Evolutionary conservation across 1,140 invertebrate genomes (phyloP).

Genomic region (Cheumatopsyche charites): DNA sequence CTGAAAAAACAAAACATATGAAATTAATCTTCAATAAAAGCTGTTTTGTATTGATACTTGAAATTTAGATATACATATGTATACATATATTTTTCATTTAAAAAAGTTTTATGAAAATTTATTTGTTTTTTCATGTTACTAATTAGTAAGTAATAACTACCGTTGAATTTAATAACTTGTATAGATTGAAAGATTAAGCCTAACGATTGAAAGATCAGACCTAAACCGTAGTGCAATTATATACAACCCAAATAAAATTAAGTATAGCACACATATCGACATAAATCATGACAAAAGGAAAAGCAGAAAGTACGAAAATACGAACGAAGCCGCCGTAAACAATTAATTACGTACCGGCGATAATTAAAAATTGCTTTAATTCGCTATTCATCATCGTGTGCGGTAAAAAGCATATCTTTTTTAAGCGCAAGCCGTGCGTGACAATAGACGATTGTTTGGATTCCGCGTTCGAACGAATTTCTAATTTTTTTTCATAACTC

Average conservation of each 20-base stretch:
- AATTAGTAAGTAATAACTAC: neutral
- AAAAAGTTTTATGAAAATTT: neutral
- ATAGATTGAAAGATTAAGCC: neutral
- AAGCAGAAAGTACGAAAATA: conserved; percentile 6
- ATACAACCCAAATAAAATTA: too few species aligned
- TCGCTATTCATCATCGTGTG: conserved; percentile 3
- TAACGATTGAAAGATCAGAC: neutral
- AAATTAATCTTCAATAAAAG: neutral
- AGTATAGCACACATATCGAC: too few species aligned
- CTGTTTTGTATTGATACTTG: too few species aligned
- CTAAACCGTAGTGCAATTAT: neutral
- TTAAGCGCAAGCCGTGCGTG: conserved; percentile 4
- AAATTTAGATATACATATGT: too few species aligned
- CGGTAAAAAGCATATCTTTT: neutral
- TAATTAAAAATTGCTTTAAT: conserved; percentile 19
- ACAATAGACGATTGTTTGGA: conserved; percentile 1
- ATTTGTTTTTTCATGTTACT: neutral
- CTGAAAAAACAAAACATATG: conserved; percentile 50
- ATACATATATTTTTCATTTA: too few species aligned
- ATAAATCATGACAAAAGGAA: neutral
- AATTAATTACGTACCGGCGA: conserved; percentile 5
- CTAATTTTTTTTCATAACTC: neutral
- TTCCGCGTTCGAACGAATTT: neutral
- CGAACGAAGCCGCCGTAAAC: conserved; percentile 11
- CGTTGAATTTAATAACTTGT: too few species aligned